Base-by-base conservation (phyloP, 1,140 invertebrate genomes). In the Pseudoatta argentina region DNA sequence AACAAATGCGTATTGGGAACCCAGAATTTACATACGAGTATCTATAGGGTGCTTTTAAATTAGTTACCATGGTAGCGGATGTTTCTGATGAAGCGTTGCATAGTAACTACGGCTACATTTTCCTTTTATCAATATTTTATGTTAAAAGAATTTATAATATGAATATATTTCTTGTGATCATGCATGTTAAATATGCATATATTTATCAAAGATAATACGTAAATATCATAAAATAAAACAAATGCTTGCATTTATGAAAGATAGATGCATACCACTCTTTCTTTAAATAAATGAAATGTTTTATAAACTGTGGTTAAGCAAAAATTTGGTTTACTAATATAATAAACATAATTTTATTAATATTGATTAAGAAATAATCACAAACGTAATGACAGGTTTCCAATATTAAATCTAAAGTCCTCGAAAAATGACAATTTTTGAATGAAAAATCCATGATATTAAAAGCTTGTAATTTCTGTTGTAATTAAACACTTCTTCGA, bases 1-100 rank as follows among this genome's bases (percentile, higher is more conserved):
- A 86, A 91, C 88, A 86, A 88, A 79, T 55, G 53, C 77, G 55
- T 72, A 78, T 78, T 57, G 77, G 61, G 21, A 72, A 64, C n/a
- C 44, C 18, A 30, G 61, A 82, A 64, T 86, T 82, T 86, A 64
- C 67, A 86, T 86, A 86, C 55, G 34, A 3, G 18, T 10, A 30
- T 12, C 24, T 73, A 73, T 34, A 34, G 34, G 30, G 10, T 59
- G 27, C 79, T 63, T 75, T 63, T 48, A 83, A 83, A 83, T 83
- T 83, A 83, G 55, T 55, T 55, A 30, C 53, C 34, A 30, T 55
- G 67, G 7, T 27, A 44, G 21, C 16, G 8, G 30, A 81, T 21
- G 53, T 44, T 79, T 21, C 34, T 27, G 76, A 79, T 67, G 44
- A 67, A 30, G 14, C 16, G 14, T 16, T 16, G 18, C 51, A 69